Conservation (phyloP, 2,888 invertebrate genomes). For the Megaustenia siamemsis region DNA sequence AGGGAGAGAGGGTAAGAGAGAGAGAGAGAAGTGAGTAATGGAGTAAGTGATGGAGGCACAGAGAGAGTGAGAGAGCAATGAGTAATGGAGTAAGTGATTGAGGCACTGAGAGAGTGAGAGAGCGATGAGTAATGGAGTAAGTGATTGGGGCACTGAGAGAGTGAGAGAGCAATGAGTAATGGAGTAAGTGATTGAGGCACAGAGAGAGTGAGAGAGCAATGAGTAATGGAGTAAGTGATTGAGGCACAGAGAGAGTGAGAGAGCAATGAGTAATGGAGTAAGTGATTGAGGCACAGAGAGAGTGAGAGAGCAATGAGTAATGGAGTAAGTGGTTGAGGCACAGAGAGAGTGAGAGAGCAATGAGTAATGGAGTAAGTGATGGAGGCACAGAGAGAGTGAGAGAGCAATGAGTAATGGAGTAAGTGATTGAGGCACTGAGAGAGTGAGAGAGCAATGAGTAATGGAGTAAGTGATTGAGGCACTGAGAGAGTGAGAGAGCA, state of each 20-base stretch:
- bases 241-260: not conserved
- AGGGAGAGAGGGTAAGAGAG: constrained; percentile 37
- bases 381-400: too few species aligned
- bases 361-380: too few species aligned
- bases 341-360: too few species aligned
- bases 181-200: not conserved
- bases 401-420: too few species aligned
- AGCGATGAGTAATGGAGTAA: not conserved
- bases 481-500: too few species aligned
- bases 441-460: too few species aligned
- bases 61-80: not conserved
- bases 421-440: too few species aligned
- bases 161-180: not conserved
- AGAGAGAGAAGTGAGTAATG: not conserved
- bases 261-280: not conserved
- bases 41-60: not conserved
- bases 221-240: not conserved
- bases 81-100: not conserved
- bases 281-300: too few species aligned
- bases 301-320: too few species aligned
- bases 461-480: too few species aligned
- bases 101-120: not conserved
- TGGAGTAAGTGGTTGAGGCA: too few species aligned
- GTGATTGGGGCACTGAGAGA: not conserved
- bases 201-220: not conserved